phyloP scores from a whole-genome alignment of 2,888 invertebrate species.

The Abrostola tripartita region DNA sequence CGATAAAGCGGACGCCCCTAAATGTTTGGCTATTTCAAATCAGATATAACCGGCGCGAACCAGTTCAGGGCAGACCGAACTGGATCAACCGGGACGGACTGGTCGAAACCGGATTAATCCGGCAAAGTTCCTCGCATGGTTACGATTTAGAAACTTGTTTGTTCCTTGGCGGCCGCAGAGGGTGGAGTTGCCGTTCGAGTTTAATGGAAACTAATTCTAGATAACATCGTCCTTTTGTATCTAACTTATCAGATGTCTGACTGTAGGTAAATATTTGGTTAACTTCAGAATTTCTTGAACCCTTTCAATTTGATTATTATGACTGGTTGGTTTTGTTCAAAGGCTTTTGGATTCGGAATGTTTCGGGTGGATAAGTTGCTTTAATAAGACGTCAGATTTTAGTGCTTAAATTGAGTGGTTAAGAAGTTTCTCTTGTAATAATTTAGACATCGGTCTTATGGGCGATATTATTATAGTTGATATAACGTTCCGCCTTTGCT shows the following conservation, averaged over 20 bases:
- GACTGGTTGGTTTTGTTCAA: slow-evolving; percentile 17
- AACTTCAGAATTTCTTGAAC: slow-evolving; percentile 50
- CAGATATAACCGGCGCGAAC: slow-evolving; percentile 69
- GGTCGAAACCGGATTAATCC: slow-evolving; percentile 82
- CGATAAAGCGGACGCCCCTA: slow-evolving; percentile 49
- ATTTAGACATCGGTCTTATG: background rate
- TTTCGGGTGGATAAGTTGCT: slow-evolving; percentile 16
- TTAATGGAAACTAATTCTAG: slow-evolving; percentile 72
- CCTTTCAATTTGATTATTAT: slow-evolving; percentile 58
- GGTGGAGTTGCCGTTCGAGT: slow-evolving; percentile 59
- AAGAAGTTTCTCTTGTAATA: slow-evolving; percentile 3
- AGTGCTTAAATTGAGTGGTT: slow-evolving; percentile 4
- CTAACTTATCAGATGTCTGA: slow-evolving; percentile 43
- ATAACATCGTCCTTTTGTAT: slow-evolving; percentile 66
- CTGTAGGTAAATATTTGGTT: slow-evolving; percentile 59
- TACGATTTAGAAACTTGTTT: slow-evolving; percentile 86
- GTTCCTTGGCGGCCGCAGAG: slow-evolving; percentile 76
- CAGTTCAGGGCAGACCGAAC: slow-evolving; percentile 60
- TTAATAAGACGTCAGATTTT: slow-evolving; percentile 5
- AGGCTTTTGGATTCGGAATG: slow-evolving; percentile 19
- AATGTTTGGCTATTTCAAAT: slow-evolving; percentile 80
- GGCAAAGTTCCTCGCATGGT: slow-evolving; percentile 82
- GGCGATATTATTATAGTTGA: background rate
- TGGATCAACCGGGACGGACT: slow-evolving; percentile 72
- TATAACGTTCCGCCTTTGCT: background rate